These are phyloP conservation scores for Hestina assimilis DNA, from an alignment of 1,140 invertebrate species.

Conservation along the genomic window DNA sequence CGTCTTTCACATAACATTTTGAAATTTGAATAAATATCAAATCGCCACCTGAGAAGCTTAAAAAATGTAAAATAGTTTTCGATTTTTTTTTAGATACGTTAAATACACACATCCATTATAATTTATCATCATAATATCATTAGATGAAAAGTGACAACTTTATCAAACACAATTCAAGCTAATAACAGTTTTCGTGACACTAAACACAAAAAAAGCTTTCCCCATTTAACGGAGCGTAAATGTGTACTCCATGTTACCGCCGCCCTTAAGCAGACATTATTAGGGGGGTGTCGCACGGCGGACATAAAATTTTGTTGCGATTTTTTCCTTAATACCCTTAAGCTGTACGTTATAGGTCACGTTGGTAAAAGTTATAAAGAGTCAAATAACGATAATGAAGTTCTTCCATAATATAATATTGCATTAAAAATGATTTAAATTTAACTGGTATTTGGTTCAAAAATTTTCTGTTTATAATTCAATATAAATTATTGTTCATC, in stretches of 20 bases:
- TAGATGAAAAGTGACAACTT: slow-evolving; percentile 27
- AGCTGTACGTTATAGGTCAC: slow-evolving; percentile 58
- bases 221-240: slow-evolving; percentile 76
- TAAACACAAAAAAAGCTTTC: slow-evolving; percentile 78
- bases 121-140: slow-evolving; percentile 16
- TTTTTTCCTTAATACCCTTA: slow-evolving; percentile 68
- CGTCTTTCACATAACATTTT: too few species aligned
- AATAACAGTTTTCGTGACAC: slow-evolving; percentile 77
- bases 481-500: too few species aligned
- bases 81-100: too few species aligned
- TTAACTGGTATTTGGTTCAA: too few species aligned
- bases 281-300: slow-evolving; percentile 62
- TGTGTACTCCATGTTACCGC: slow-evolving; percentile 74
- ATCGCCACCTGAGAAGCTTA: too few species aligned
- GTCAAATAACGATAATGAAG: neutral
- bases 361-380: slow-evolving; percentile 38
- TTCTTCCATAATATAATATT: neutral
- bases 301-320: slow-evolving; percentile 75
- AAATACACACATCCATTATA: neutral
- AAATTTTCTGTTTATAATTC: too few species aligned
- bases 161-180: slow-evolving; percentile 64
- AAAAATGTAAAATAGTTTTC: too few species aligned
- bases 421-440: neutral
- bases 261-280: slow-evolving; percentile 77
- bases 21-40: too few species aligned